These are phyloP conservation scores for Phasia obesa DNA, from an alignment of 2,888 invertebrate species.

Conservation along the genomic window DNA sequence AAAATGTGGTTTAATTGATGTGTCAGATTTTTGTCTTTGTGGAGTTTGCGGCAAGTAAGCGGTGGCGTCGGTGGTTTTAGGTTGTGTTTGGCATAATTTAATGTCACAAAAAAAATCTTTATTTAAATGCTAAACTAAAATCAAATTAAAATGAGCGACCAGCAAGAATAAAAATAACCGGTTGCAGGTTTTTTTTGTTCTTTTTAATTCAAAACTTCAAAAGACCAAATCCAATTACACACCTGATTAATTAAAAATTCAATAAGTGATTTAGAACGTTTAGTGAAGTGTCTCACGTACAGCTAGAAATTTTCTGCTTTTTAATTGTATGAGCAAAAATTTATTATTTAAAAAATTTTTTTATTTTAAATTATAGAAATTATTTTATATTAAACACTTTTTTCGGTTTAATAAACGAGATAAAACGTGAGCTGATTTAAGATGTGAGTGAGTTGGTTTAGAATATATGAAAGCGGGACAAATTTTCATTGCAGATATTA, in stretches of 20 bases:
- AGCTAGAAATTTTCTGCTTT: neutral
- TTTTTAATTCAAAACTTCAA: neutral
- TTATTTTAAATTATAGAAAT: slow-evolving; percentile 10
- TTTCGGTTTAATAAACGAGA: neutral
- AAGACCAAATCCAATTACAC: slow-evolving; percentile 25
- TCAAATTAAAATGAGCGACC: slow-evolving; percentile 1
- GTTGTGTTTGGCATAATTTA: slow-evolving; percentile 35
- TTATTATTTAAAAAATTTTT: slow-evolving; percentile 10
- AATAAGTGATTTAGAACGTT: slow-evolving; percentile 40
- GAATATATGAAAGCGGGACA: too few relatives aligned
- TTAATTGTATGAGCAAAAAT: slow-evolving; percentile 13
- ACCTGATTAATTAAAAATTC: slow-evolving; percentile 58
- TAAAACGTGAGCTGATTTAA: neutral
- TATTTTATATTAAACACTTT: neutral
- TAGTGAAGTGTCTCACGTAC: slow-evolving; percentile 9
- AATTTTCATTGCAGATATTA: too few relatives aligned
- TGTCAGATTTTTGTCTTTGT: slow-evolving; percentile 40
- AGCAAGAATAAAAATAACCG: slow-evolving; percentile 9
- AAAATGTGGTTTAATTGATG: slow-evolving; percentile 69
- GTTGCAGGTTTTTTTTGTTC: too few relatives aligned
- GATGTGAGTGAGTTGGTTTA: neutral
- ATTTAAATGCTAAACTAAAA: slow-evolving; percentile 38
- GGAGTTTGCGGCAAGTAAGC: neutral
- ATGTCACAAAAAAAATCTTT: slow-evolving; percentile 6
- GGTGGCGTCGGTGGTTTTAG: neutral